Evolutionary conservation across 2,113 vertebrate genomes (phyloP), one percentile per base, ranked within the genome.

Genomic region (Oreochromis aureus): DNA sequence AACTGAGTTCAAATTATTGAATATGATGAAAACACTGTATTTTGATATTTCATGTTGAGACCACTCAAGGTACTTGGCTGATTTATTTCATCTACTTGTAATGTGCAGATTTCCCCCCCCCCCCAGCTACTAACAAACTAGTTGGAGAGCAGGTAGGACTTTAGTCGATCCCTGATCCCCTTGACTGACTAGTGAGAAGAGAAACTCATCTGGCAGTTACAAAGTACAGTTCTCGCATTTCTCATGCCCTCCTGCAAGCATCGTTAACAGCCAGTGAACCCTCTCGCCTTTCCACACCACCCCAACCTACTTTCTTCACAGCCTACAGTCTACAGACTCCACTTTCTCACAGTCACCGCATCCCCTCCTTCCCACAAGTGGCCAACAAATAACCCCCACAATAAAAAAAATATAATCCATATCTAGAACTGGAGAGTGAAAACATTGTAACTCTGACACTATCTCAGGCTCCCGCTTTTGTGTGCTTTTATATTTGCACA

Each of bases 401-500:
- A 91, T 84, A 86, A 89, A 84, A 69, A 85, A 93, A 88, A 90
- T 86, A 88, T 90, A 87, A 95, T 95, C 85, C 87, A 94, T 93
- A 94, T 94, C 87, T 91, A 81, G 63, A 91, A 58, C 71, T 71
- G 86, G 63, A 81, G 88, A 88, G 71, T 73, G 83, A 90, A 88
- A 92, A 91, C 84, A 92, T 83, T 91, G 84, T 84, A 91, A 94
- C 89, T 91, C 84, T 93, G 89, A 92, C 94, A 93, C 94, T 90
- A 88, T 94, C 94, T 94, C 94, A 95, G 92, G 93, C 94, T 93
- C 94, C 93, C 85, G 84, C 91, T 92, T 93, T 95, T 95, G 93
- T 95, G 69, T 30, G 90, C 94, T 92, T 94, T 94, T 93, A 93
- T 94, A 95, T 96, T 94, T 90, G 93, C 93, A 93, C 93, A 95